A percentile compares a stretch with the other conserved stretches of the same genome.
These are phyloP conservation scores for Galeopterus variegatus DNA, from an alignment of 2,113 vertebrate genomes.

Conservation along the genomic window DNA sequence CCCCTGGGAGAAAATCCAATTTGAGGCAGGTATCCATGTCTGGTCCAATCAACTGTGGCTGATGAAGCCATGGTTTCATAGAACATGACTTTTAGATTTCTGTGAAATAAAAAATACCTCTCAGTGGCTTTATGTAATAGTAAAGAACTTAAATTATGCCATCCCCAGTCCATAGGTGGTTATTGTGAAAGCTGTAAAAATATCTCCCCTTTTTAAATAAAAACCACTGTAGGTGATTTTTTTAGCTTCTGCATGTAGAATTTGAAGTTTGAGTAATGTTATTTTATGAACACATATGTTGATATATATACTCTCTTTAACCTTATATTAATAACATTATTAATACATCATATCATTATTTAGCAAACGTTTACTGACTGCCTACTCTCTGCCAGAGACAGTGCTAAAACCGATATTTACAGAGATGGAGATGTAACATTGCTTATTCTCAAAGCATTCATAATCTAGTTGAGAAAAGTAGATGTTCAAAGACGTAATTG, in stretches of 20 bases:
- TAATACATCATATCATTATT: neutral
- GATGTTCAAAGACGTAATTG: neutral
- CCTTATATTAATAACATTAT: neutral
- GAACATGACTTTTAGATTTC: neutral
- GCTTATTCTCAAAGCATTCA: constrained; percentile 6
- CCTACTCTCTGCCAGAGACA: neutral
- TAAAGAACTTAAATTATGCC: constrained; percentile 42
- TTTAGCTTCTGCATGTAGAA: constrained; percentile 32
- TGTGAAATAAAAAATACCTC: neutral
- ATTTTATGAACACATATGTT: constrained; percentile 53
- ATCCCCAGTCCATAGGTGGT: neutral
- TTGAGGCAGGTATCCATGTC: constrained; percentile 2
- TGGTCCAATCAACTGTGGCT: neutral
- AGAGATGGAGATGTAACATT: neutral
- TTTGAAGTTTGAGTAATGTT: constrained; percentile 41
- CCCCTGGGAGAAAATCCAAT: neutral
- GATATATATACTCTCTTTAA: constrained; percentile 1
- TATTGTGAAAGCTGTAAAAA: constrained; percentile 56
- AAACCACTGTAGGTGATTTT: neutral
- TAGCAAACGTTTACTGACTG: constrained; percentile 30
- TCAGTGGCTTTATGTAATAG: constrained; percentile 9
- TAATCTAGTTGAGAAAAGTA: constrained; percentile 8
- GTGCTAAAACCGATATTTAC: constrained; percentile 50
- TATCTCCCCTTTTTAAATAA: constrained; percentile 39
- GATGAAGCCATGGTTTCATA: constrained; percentile 23